phyloP scores from a whole-genome alignment of 2,888 invertebrate genomes.

The Matsumyia berberina region DNA sequence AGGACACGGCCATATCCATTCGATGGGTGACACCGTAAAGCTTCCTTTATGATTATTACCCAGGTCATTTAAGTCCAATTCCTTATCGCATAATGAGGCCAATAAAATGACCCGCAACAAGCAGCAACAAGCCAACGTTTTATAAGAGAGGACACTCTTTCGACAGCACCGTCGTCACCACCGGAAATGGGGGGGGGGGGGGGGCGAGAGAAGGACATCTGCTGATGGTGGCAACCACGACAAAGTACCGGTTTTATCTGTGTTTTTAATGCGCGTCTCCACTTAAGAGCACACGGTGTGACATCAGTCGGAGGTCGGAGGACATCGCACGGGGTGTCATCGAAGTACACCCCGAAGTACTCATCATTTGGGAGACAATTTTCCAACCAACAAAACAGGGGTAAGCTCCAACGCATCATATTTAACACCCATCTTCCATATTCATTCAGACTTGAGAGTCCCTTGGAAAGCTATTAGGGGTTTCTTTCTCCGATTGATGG shows the following conservation, averaged over 20 bases:
- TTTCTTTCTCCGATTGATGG: constrained; percentile 65
- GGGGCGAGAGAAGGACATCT: constrained; percentile 57
- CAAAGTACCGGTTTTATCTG: constrained; percentile 74
- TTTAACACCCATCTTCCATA: constrained; percentile 39
- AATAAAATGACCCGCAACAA: constrained; percentile 76
- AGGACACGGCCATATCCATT: constrained; percentile 43
- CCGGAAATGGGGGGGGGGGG: constrained; percentile 59
- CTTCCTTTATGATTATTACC: constrained; percentile 75
- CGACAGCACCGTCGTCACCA: constrained; percentile 23
- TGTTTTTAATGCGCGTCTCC: constrained; percentile 72
- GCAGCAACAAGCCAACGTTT: constrained; percentile 67
- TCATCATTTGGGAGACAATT: constrained; percentile 49
- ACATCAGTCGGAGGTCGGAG: constrained; percentile 49
- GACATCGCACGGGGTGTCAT: constrained; percentile 33
- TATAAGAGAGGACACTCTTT: constrained; percentile 55
- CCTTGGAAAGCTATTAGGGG: constrained; percentile 68
- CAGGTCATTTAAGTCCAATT: constrained; percentile 74
- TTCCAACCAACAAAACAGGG: constrained; percentile 25
- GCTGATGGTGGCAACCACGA: constrained; percentile 71
- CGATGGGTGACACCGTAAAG: constrained; percentile 49
- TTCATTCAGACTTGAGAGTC: constrained; percentile 53
- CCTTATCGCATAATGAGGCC: constrained; percentile 75
- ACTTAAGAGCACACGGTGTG: constrained; percentile 68
- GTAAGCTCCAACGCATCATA: constrained; percentile 54
- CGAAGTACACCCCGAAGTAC: constrained; percentile 54